These are phyloP conservation scores for Terrapene triunguis DNA, from an alignment of 2,113 vertebrate genomes.

Conservation along the genomic window DNA sequence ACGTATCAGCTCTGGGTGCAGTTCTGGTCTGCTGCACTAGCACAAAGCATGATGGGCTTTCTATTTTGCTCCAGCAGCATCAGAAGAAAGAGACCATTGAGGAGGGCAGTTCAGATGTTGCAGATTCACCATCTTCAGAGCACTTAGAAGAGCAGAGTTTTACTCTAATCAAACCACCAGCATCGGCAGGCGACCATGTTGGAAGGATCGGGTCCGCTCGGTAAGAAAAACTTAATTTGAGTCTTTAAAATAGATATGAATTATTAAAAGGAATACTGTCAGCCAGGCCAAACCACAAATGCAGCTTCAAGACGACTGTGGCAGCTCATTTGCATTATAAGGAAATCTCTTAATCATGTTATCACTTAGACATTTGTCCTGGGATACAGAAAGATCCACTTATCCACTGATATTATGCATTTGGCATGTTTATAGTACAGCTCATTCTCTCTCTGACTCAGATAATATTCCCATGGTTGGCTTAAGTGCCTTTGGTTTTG, in stretches of 20 bases:
- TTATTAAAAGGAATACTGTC: neutral
- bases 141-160: slow-evolving; percentile 32
- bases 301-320: neutral
- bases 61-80: slow-evolving; percentile 51
- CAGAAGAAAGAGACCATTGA: slow-evolving; percentile 39
- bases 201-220: slow-evolving; percentile 67
- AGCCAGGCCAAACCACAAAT: neutral
- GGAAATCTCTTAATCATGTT: neutral
- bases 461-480: slow-evolving; percentile 51
- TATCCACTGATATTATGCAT: slow-evolving; percentile 6
- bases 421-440: neutral
- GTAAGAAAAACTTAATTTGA: slow-evolving; percentile 74
- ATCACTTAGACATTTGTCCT: neutral
- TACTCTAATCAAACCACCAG: slow-evolving; percentile 1
- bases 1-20: neutral
- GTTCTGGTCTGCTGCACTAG: slow-evolving; percentile 12
- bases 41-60: slow-evolving; percentile 4
- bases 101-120: neutral
- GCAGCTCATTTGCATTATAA: neutral
- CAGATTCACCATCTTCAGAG: neutral
- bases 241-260: neutral
- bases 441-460: slow-evolving; percentile 20
- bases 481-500: slow-evolving; percentile 52
- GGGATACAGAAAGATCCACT: neutral
- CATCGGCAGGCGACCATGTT: slow-evolving; percentile 67